Evolutionary conservation across 2,797 vertebrate genomes (phyloP).

Genomic region (Coregonus ussuriensis): DNA sequence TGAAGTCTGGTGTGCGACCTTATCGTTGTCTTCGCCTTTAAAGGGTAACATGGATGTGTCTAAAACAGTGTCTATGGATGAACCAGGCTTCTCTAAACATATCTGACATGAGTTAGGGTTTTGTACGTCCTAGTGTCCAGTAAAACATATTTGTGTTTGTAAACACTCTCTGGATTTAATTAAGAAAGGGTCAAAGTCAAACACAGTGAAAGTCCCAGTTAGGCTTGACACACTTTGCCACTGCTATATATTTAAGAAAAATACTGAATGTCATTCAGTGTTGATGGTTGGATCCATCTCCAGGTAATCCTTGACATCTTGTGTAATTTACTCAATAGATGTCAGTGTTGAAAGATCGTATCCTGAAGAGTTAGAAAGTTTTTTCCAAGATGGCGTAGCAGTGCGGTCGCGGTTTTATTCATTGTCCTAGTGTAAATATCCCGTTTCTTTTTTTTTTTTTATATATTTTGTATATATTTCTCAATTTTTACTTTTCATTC

Average conservation of each 20-base stretch:
- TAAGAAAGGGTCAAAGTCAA: constrained; percentile 6
- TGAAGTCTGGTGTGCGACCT: constrained; percentile 27
- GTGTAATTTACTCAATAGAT: neutral
- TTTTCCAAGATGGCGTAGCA: too few species aligned
- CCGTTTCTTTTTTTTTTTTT: too few species aligned
- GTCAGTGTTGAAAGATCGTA: neutral
- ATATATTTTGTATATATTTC: too few species aligned
- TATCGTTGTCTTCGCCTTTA: constrained; percentile 61
- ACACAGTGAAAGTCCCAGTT: neutral
- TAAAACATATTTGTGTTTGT: constrained; percentile 49
- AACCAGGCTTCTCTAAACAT: constrained; percentile 66
- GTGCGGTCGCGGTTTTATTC: too few species aligned
- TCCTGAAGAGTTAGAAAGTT: neutral
- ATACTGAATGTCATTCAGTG: neutral
- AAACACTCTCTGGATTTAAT: constrained; percentile 45
- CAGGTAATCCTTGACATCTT: neutral
- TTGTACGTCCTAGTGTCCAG: constrained; percentile 49
- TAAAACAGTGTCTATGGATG: constrained; percentile 52
- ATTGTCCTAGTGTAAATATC: too few species aligned
- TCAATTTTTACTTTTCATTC: too few species aligned
- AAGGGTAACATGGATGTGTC: constrained; percentile 57
- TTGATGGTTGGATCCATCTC: neutral
- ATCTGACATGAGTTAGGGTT: constrained; percentile 63
- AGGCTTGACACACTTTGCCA: neutral
- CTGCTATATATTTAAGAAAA: neutral